Conservation (phyloP, 2,888 invertebrate genomes). For the Meloe dianella region DNA sequence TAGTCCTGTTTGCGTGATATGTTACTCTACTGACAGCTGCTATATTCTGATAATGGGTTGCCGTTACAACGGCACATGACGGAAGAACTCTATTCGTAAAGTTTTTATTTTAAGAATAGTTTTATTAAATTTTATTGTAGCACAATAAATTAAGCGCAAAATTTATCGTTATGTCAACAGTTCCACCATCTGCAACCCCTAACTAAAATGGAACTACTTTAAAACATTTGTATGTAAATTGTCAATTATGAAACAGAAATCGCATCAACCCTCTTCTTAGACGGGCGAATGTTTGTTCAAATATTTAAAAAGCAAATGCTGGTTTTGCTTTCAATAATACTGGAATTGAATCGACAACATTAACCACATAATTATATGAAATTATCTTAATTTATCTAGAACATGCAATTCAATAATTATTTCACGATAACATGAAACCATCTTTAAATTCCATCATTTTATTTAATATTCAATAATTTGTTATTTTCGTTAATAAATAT, state of each 20-base stretch:
- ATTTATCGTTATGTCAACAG: neutral
- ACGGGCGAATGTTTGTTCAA: no score
- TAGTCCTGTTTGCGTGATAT: slow-evolving; percentile 6
- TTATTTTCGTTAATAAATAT: neutral
- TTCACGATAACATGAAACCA: neutral
- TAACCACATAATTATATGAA: neutral
- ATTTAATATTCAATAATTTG: neutral
- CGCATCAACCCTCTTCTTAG: neutral
- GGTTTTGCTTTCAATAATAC: neutral
- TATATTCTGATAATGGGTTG: slow-evolving; percentile 15
- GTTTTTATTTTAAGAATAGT: slow-evolving; percentile 8
- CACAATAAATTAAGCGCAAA: neutral
- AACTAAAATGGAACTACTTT: neutral
- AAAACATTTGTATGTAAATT: neutral
- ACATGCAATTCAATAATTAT: neutral
- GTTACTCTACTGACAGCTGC: slow-evolving; percentile 18
- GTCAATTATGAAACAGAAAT: neutral
- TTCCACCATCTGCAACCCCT: neutral
- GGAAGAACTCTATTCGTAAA: slow-evolving; percentile 14
- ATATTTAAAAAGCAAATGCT: no score
- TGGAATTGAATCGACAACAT: neutral
- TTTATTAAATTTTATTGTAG: neutral
- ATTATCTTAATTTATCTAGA: neutral
- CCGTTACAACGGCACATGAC: slow-evolving; percentile 17
- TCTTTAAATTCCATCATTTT: neutral